phyloP scores from a whole-genome alignment of 2,888 invertebrate species.

The Agriotes lineatus region DNA sequence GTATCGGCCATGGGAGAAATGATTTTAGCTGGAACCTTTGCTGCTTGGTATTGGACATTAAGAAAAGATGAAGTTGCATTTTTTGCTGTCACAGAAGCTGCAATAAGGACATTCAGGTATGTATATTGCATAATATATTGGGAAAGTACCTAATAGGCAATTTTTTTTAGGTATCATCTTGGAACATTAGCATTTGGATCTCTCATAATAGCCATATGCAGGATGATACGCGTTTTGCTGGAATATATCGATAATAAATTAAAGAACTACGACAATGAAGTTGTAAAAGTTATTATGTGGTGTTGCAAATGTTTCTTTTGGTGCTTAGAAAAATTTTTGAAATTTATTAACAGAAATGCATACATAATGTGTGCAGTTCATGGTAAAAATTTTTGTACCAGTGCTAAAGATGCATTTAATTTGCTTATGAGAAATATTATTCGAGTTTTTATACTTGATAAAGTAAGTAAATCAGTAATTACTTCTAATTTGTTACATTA shows the following conservation, averaged over 20 bases:
- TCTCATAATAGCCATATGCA: constrained; percentile 90
- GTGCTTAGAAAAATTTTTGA: constrained; percentile 88
- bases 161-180: constrained; percentile 81
- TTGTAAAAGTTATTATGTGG: constrained; percentile 78
- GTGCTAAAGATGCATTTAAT: constrained; percentile 91
- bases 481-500: not conserved
- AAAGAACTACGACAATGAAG: constrained; percentile 82
- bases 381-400: constrained; percentile 90
- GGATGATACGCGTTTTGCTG: constrained; percentile 84
- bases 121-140: constrained; percentile 44
- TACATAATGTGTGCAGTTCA: constrained; percentile 97
- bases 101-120: constrained; percentile 78
- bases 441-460: constrained; percentile 82
- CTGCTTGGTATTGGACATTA: constrained; percentile 96
- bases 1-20: constrained; percentile 90
- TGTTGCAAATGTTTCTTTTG: constrained; percentile 87
- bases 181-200: constrained; percentile 95
- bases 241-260: constrained; percentile 89
- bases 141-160: no score
- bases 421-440: constrained; percentile 88
- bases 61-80: constrained; percentile 84
- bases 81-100: constrained; percentile 83
- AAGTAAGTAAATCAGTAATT: constrained; percentile 67
- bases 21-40: constrained; percentile 89
- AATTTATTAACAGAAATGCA: constrained; percentile 88